These are phyloP conservation scores for Thunnus maccoyii DNA, from an alignment of 2,113 vertebrate species.

Conservation along the genomic window DNA sequence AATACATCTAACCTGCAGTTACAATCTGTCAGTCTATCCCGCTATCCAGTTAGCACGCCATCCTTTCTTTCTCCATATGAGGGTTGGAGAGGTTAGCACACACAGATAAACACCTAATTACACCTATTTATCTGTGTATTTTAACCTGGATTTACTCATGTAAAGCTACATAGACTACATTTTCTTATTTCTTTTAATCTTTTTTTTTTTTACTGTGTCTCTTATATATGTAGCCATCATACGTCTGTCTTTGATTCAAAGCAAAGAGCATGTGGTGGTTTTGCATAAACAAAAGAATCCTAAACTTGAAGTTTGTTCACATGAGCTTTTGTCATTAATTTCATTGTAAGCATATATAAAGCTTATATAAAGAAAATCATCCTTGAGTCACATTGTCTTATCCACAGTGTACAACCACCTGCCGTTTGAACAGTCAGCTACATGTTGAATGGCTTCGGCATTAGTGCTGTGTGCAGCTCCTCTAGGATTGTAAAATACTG, in stretches of 20 bases:
- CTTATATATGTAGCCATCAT: background rate
- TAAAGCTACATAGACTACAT: background rate
- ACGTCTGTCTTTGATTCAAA: conserved; percentile 9
- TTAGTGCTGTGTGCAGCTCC: conserved; percentile 30
- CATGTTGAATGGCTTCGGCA: conserved; percentile 53
- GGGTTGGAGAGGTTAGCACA: background rate
- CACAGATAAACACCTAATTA: background rate
- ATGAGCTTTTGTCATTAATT: conserved; percentile 2
- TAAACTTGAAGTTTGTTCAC: background rate
- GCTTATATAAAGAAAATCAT: conserved; percentile 2
- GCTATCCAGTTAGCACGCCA: conserved; percentile 3
- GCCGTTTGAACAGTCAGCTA: background rate
- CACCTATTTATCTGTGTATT: background rate
- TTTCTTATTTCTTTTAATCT: background rate
- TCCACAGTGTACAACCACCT: background rate
- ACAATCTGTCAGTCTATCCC: conserved; percentile 58
- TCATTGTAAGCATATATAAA: conserved; percentile 1
- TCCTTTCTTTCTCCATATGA: conserved; percentile 23
- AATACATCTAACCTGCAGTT: conserved; percentile 58
- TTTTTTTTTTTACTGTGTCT: background rate
- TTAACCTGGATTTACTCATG: conserved; percentile 25
- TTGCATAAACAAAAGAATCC: background rate
- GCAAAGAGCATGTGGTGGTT: conserved; percentile 46
- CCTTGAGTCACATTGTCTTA: background rate
- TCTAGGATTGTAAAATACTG: conserved; percentile 25